A percentile compares a stretch with the other conserved stretches of the same genome.
These are phyloP conservation scores for Elymnias hypermnestra DNA, from an alignment of 1,140 invertebrate species.

Conservation along the genomic window DNA sequence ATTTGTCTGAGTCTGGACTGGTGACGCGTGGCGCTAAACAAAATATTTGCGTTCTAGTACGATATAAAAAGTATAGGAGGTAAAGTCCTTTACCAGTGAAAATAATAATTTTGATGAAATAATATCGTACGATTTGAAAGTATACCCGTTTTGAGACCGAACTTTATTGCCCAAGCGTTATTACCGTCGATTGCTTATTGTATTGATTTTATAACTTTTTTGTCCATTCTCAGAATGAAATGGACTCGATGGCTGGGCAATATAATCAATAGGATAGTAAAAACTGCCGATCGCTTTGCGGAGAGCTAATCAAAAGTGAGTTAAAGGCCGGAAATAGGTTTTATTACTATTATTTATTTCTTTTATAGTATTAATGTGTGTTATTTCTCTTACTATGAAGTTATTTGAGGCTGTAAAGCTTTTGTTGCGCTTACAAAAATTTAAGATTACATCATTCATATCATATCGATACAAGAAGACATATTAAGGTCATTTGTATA, in stretches of 20 bases:
- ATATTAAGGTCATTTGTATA: too few relatives aligned
- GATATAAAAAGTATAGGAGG: too few relatives aligned
- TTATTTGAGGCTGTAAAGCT: too few relatives aligned
- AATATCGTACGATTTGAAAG: slow-evolving; percentile 26
- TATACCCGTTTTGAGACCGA: slow-evolving; percentile 28
- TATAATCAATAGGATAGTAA: slow-evolving; percentile 9
- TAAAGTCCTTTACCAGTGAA: too few relatives aligned
- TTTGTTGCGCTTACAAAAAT: too few relatives aligned
- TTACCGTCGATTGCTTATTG: slow-evolving; percentile 39
- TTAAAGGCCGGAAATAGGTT: background rate
- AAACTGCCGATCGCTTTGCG: background rate
- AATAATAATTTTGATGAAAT: too few relatives aligned
- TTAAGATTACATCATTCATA: too few relatives aligned
- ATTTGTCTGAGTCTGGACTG: too few relatives aligned
- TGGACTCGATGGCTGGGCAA: slow-evolving; percentile 2
- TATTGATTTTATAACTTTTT: slow-evolving; percentile 46
- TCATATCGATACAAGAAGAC: too few relatives aligned
- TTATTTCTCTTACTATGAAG: background rate
- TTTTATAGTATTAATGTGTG: background rate
- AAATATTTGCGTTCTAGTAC: too few relatives aligned
- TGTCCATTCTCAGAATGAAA: slow-evolving; percentile 16
- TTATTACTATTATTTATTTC: background rate
- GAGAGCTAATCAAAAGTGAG: background rate
- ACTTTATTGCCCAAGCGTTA: slow-evolving; percentile 33
- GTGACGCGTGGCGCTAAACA: too few relatives aligned